Base-by-base conservation (phyloP, 1,140 invertebrate genomes). In the Aphidius ervi region DNA sequence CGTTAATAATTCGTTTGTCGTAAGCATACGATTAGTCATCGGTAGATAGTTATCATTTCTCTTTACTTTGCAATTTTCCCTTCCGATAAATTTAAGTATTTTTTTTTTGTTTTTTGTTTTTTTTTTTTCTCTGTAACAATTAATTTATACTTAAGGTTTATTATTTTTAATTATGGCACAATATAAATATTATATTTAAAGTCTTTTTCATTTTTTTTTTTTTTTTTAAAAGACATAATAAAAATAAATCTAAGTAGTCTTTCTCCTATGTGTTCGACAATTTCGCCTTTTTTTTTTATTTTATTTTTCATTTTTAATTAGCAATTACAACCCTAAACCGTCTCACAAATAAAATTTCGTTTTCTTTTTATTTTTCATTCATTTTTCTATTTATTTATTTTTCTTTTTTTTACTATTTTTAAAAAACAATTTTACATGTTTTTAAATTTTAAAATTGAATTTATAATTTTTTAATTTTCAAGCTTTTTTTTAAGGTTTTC, bases 161-260 rank as follows among this genome's bases (percentile, higher is more conserved):
- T 74, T 76, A 76, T 75, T 75, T 74, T 74, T 76, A 76, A 68
- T 75, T 79, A 80, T 80, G 78, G 77, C 77, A 79, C 78, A 74
- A 75, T 78, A 76, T 75, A 54, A 77, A 77, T 75, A 76, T 76
- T 75, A 75, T 74, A 76, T 77, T 78, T 73, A 75, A 73, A 75
- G 72, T 79, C 72, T 78, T 75, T 75, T 74, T 16, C 16, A 16
- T 16, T 3, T 31, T 31, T 2, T 23, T 23, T 2, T 23, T 23
- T 23, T 23, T 23, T 23, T 23, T 23, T 23, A 69, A 65, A 73
- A 78, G 73, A 77, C 75, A 76, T 75, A 74, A 78, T 76, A 78
- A 78, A 78, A 78, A 79, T 78, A 78, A 78, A 75, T 77, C 74
- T 78, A 77, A 72, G 72, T 75, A 76, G 74, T 79, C 74, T 76